Conservation (phyloP, 2,888 invertebrate genomes). For the Drosophila austrosaltans region DNA sequence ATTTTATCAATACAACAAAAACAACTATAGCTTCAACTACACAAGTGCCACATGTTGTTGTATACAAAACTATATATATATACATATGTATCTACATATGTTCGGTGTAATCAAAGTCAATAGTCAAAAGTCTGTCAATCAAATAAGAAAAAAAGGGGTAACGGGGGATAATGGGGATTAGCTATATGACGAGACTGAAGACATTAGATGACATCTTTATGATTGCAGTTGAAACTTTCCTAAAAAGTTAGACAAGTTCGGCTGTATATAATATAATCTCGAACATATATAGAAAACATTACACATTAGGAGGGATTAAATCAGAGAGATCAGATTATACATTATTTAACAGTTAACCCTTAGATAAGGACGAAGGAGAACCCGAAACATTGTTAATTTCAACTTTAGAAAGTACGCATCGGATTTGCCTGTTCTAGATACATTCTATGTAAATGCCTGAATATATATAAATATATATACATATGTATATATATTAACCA, state of each 20-base stretch:
- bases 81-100: background rate
- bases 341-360: too few species aligned
- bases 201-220: too few species aligned
- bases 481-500: background rate
- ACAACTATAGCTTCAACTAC: background rate
- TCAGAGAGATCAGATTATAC: too few species aligned
- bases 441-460: background rate
- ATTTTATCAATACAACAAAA: constrained; percentile 7
- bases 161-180: background rate
- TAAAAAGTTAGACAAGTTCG: too few species aligned
- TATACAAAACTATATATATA: background rate
- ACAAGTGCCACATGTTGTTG: background rate
- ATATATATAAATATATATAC: background rate
- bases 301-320: too few species aligned
- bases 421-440: background rate
- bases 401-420: too few species aligned
- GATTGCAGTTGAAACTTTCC: too few species aligned
- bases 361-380: too few species aligned
- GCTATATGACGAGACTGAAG: too few species aligned
- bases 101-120: background rate
- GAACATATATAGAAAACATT: too few species aligned
- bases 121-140: constrained; percentile 10
- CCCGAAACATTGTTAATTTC: too few species aligned
- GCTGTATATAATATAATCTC: too few species aligned
- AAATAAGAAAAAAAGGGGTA: background rate